phyloP scores from a whole-genome alignment of 2,888 invertebrate genomes.

The Hylaea fasciaria region DNA sequence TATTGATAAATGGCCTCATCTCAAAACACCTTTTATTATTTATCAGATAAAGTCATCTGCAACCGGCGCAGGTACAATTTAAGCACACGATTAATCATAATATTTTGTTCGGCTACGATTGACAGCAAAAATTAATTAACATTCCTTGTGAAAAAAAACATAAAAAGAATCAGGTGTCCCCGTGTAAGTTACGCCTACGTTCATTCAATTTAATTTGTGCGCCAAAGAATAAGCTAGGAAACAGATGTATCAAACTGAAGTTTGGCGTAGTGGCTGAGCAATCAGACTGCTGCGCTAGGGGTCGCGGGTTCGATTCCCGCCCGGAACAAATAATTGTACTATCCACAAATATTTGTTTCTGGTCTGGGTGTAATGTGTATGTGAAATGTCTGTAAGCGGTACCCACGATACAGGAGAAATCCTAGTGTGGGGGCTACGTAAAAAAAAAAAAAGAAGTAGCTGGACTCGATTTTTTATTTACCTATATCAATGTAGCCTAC shows the following conservation, averaged over 20 bases:
- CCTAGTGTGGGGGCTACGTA: no score
- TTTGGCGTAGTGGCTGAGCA: neutral
- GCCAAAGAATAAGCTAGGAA: constrained; percentile 61
- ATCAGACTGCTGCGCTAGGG: no score
- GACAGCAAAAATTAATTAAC: constrained; percentile 84
- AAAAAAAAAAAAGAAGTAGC: no score
- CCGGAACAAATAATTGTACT: no score
- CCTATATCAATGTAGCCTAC: no score
- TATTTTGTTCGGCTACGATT: constrained; percentile 77
- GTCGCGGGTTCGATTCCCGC: no score
- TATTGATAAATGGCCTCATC: constrained; percentile 20
- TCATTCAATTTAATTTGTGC: constrained; percentile 77
- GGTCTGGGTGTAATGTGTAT: no score
- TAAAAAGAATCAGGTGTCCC: constrained; percentile 77
- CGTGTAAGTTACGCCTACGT: constrained; percentile 73
- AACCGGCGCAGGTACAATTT: constrained; percentile 50
- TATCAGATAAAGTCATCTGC: constrained; percentile 46
- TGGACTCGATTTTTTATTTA: no score
- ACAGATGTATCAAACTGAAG: constrained; percentile 16
- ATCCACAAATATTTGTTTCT: no score
- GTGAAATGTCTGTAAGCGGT: no score
- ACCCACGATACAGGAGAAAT: no score
- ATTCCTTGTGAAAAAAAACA: constrained; percentile 74
- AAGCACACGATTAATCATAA: constrained; percentile 77
- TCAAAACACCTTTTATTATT: constrained; percentile 38